Conservation (phyloP, 2,888 invertebrate species). For the Bruchidius siliquastri region DNA sequence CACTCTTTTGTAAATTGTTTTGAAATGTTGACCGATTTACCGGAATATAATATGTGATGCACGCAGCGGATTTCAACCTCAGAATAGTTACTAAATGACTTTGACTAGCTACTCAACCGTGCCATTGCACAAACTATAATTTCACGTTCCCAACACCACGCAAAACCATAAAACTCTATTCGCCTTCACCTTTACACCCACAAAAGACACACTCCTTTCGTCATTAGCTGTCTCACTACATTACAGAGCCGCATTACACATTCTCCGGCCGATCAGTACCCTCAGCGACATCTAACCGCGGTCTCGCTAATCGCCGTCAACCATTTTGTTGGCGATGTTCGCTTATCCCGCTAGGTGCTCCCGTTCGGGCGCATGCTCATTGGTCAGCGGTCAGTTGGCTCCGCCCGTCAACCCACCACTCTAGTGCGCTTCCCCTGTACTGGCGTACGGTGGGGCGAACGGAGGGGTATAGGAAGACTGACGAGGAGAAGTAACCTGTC, state of each 20-base stretch:
- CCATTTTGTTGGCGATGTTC: conserved; percentile 58
- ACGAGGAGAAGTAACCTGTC: conserved; percentile 33
- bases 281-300: conserved; percentile 49
- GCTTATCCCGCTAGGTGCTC: conserved; percentile 46
- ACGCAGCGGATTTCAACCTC: no score
- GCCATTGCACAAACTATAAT: not conserved
- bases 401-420: conserved; percentile 32
- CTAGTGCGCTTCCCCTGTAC: conserved; percentile 27
- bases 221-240: not conserved
- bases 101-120: not conserved
- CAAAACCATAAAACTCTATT: not conserved
- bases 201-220: not conserved
- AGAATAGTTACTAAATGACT: no score
- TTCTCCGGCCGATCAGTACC: not conserved
- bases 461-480: conserved; percentile 15
- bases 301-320: conserved; percentile 45
- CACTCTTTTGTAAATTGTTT: no score
- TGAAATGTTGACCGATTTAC: no score
- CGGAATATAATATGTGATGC: no score
- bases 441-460: conserved; percentile 25
- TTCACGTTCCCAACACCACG: not conserved
- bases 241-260: not conserved
- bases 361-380: conserved; percentile 50
- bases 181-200: not conserved
- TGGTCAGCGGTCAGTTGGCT: conserved; percentile 45